Evolutionary conservation across 2,797 vertebrate genomes (phyloP).

Genomic region (Fistularia commersonii): DNA sequence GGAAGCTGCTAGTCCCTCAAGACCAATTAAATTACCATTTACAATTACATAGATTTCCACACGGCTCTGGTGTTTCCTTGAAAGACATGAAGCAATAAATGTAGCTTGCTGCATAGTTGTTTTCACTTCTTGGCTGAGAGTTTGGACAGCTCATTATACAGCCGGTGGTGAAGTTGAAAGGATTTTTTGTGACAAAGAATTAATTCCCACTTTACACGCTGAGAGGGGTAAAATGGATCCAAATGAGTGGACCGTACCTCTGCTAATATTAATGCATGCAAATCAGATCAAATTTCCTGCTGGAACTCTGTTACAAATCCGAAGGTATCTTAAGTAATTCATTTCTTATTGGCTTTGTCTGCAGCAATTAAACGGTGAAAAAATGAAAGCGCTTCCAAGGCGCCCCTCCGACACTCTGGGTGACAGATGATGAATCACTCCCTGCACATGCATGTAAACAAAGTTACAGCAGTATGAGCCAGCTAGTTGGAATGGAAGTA

Average conservation of each 20-base stretch:
- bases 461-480: neutral
- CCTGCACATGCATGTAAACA: neutral
- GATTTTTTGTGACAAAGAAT: conserved; percentile 18
- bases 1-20: too few species aligned
- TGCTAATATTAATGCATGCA: conserved; percentile 49
- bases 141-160: conserved; percentile 4
- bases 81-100: too few species aligned
- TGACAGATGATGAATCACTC: neutral
- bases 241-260: conserved; percentile 26
- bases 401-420: conserved; percentile 8
- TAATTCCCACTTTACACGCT: conserved; percentile 33
- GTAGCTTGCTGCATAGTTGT: too few species aligned
- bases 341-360: conserved; percentile 14
- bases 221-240: conserved; percentile 24
- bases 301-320: conserved; percentile 10
- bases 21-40: too few species aligned
- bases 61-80: too few species aligned
- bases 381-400: conserved; percentile 21
- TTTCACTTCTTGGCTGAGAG: too few species aligned
- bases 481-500: conserved; percentile 15
- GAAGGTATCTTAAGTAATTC: conserved; percentile 14
- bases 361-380: conserved; percentile 17
- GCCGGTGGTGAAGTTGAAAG: conserved; percentile 18
- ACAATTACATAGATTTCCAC: too few species aligned
- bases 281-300: conserved; percentile 56